Conservation (phyloP, 1,140 invertebrate species). For the Proctacanthus coquilletti region DNA sequence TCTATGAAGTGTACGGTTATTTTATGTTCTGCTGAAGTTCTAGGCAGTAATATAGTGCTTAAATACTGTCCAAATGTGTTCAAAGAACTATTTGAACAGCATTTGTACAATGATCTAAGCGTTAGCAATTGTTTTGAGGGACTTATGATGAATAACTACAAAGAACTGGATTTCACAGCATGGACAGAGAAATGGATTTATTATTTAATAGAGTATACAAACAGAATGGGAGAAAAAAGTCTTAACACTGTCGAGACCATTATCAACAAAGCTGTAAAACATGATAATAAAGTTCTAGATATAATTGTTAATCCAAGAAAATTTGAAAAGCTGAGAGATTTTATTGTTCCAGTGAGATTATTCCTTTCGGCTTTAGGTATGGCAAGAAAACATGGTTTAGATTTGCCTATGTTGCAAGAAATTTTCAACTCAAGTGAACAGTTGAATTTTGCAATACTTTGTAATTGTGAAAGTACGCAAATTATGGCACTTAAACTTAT, state of each 20-base stretch:
- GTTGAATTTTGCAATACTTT: slow-evolving; percentile 11
- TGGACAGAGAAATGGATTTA: slow-evolving; percentile 16
- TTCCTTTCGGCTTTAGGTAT: slow-evolving; percentile 16
- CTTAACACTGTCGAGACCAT: slow-evolving; percentile 11
- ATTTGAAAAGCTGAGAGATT: too few species aligned
- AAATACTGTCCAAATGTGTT: slow-evolving; percentile 14
- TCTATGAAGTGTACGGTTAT: slow-evolving; percentile 14
- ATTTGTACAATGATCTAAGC: slow-evolving; percentile 16
- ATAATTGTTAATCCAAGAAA: slow-evolving; percentile 5
- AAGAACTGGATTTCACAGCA: slow-evolving; percentile 8
- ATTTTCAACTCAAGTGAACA: slow-evolving; percentile 4
- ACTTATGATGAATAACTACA: slow-evolving; percentile 11
- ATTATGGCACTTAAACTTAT: slow-evolving; percentile 47
- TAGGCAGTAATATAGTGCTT: slow-evolving; percentile 13
- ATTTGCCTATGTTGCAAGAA: slow-evolving; percentile 9
- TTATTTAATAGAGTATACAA: slow-evolving; percentile 8
- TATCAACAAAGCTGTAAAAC: slow-evolving; percentile 14
- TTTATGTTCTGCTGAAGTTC: slow-evolving; percentile 11
- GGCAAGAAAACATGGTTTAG: slow-evolving; percentile 11
- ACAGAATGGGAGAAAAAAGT: slow-evolving; percentile 6
- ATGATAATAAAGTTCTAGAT: slow-evolving; percentile 10
- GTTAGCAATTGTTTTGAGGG: slow-evolving; percentile 19
- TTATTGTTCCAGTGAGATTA: slow-evolving; percentile 14
- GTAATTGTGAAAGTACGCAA: slow-evolving; percentile 25
- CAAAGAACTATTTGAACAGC: slow-evolving; percentile 11